phyloP scores from a whole-genome alignment of 2,888 invertebrate species.

The Himalopsyche kuldschensis region DNA sequence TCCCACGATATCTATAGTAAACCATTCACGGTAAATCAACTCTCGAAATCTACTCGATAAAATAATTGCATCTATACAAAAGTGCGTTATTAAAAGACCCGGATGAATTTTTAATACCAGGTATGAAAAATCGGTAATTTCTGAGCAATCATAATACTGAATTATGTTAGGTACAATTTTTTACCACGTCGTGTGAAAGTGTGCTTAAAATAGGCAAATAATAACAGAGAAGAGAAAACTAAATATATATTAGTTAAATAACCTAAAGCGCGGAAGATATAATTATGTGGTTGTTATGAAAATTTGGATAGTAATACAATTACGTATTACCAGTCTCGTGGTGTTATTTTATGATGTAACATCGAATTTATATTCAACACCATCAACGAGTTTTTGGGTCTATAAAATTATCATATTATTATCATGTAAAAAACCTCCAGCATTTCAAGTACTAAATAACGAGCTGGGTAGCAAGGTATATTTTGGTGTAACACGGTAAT shows the following conservation, averaged over 20 bases:
- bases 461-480: not conserved
- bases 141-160: not conserved
- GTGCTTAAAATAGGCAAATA: not conserved
- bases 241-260: not conserved
- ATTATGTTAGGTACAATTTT: not conserved
- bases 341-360: not conserved
- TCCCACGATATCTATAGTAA: too few relatives aligned
- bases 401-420: slow-evolving; percentile 23
- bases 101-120: too few relatives aligned
- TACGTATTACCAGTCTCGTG: not conserved
- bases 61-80: too few relatives aligned
- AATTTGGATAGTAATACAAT: not conserved
- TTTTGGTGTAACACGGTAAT: not conserved
- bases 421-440: not conserved
- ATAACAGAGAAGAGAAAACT: not conserved
- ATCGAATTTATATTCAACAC: slow-evolving; percentile 19
- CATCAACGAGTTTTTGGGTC: not conserved
- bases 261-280: not conserved
- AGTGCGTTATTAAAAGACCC: too few relatives aligned
- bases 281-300: not conserved
- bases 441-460: not conserved
- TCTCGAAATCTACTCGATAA: too few relatives aligned
- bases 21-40: too few relatives aligned
- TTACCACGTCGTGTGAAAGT: not conserved
- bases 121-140: not conserved